A percentile compares a stretch with the other conserved stretches of the same genome.
Conservation (phyloP, 2,113 vertebrate genomes). For the Apaloderma vittatum region DNA sequence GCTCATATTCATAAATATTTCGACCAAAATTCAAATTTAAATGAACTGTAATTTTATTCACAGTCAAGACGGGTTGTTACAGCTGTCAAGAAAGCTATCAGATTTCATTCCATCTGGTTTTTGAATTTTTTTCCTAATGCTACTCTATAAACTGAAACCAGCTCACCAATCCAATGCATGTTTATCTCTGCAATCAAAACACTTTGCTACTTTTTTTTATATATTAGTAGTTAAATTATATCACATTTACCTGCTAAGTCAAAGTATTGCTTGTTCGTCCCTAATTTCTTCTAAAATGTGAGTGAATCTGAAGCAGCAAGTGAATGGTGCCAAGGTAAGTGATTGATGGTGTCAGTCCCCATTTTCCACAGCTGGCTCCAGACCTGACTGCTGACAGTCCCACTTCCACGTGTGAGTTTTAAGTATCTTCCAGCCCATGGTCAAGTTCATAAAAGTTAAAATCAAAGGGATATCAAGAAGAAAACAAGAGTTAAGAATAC, state of each 20-base stretch:
- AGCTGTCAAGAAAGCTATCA: background rate
- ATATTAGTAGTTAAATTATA: background rate
- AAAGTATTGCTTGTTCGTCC: background rate
- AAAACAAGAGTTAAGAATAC: background rate
- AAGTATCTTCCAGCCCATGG: background rate
- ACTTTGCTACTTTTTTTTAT: background rate
- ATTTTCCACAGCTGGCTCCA: background rate
- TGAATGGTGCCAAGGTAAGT: background rate
- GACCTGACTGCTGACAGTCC: background rate
- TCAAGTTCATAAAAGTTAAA: background rate
- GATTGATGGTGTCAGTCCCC: background rate
- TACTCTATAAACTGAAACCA: background rate
- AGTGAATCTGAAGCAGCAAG: background rate
- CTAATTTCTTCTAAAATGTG: background rate
- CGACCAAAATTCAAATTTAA: background rate
- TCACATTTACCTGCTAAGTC: fast-evolving
- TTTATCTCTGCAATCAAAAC: background rate
- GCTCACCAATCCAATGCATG: background rate
- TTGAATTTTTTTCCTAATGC: background rate
- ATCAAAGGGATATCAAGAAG: background rate
- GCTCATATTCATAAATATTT: background rate
- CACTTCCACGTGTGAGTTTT: background rate
- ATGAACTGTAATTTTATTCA: conserved; percentile 5
- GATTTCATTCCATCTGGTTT: background rate
- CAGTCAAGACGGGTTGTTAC: background rate